phyloP scores from a whole-genome alignment of 1,140 invertebrate genomes.

The Calliopsis andreniformis region DNA sequence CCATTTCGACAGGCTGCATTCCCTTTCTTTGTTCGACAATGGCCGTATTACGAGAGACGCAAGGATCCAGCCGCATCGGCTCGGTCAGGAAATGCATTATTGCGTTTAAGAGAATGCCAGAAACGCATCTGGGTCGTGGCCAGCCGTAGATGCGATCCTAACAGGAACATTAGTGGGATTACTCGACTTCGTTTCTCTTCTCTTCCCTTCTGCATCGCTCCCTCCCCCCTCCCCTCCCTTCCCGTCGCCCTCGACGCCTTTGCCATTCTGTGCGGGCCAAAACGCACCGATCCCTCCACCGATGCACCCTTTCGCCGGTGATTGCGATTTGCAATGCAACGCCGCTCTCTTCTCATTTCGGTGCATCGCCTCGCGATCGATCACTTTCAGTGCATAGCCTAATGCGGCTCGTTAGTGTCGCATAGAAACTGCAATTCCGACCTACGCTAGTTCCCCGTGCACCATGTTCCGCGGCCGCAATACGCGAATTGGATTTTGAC shows the following conservation, averaged over 20 bases:
- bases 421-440: constrained; percentile 47
- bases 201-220: too few species aligned
- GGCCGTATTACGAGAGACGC: constrained; percentile 47
- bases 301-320: constrained; percentile 17
- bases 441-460: not conserved
- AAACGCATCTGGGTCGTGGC: constrained; percentile 53
- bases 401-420: constrained; percentile 56
- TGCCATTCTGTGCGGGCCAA: constrained; percentile 38
- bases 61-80: constrained; percentile 30
- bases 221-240: too few species aligned
- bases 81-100: constrained; percentile 68
- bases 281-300: constrained; percentile 19
- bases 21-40: constrained; percentile 44
- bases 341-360: constrained; percentile 42
- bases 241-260: too few species aligned
- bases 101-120: constrained; percentile 57
- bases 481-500: constrained; percentile 45
- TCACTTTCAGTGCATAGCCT: constrained; percentile 29
- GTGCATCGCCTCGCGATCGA: constrained; percentile 43
- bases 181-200: constrained; percentile 59
- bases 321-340: constrained; percentile 60
- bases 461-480: not conserved
- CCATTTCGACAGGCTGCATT: constrained; percentile 58
- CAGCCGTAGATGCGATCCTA: constrained; percentile 45
- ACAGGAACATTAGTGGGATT: constrained; percentile 60